Evolutionary conservation across 2,113 vertebrate species (phyloP).

Genomic region (Grantiella picta): DNA sequence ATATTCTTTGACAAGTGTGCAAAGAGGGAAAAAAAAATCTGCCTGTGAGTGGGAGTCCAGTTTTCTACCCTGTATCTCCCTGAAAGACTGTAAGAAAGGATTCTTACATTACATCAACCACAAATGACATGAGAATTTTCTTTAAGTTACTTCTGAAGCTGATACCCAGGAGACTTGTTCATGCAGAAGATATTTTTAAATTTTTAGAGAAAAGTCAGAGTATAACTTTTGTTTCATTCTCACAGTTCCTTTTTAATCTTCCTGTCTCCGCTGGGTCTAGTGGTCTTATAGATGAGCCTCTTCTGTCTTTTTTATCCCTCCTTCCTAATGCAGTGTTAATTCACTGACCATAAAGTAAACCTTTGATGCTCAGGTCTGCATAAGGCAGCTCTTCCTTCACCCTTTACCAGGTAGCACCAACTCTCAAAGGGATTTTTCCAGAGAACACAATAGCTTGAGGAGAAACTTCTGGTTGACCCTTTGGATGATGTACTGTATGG

Average conservation of each 20-base stretch:
- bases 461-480: neutral
- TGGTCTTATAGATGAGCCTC: neutral
- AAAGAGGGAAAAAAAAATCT: neutral
- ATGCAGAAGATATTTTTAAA: constrained; percentile 60
- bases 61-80: constrained; percentile 31
- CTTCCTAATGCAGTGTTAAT: neutral
- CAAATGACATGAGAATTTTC: constrained; percentile 59
- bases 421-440: neutral
- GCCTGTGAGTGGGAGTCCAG: constrained; percentile 50
- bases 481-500: neutral
- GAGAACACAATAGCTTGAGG: neutral
- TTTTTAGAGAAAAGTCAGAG: constrained; percentile 42
- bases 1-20: constrained; percentile 45
- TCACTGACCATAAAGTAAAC: neutral
- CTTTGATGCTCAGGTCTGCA: neutral
- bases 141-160: constrained; percentile 57
- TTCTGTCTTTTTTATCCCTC: neutral
- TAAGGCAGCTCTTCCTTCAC: neutral
- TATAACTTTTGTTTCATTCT: constrained; percentile 36
- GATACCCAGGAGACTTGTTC: constrained; percentile 48
- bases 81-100: constrained; percentile 24
- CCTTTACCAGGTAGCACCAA: neutral
- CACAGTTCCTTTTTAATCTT: neutral
- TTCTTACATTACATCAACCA: constrained; percentile 30
- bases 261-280: neutral